Evolutionary conservation across 2,797 vertebrate species (phyloP), one percentile per base, ranked within the genome.

Genomic region (Thaleichthys pacificus): DNA sequence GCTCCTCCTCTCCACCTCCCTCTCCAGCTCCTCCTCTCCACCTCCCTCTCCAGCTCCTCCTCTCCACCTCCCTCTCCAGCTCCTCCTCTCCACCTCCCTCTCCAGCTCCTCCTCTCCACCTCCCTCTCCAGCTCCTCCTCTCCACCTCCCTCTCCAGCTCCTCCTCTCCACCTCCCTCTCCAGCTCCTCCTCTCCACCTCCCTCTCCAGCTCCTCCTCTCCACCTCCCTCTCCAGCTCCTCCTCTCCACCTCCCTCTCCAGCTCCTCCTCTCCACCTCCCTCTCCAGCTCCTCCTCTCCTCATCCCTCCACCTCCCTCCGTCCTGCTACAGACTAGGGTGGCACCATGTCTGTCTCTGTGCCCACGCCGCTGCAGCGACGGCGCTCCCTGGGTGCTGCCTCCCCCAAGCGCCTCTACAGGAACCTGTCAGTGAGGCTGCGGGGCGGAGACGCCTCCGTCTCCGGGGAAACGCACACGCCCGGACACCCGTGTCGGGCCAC

Each of bases 331-430:
- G 42, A 42, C 35, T 35, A 19, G 8, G 15, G 54, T 65, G 15
- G 30, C 28, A 79, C 71, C 86, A 92, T 93, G 91, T 89, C 90
- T 65, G 78, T 89, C 42, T 88, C 88, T 9, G 74, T 83, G 84
- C 91, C 86, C 86, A 89, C 90, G 78, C 86, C 84, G 7, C 87
- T 86, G 1, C 91, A 90, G 85, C 90, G 91, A 61, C 89, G 89
- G 61, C 91, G 88, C 60, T 93, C 92, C 32, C 79, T 93, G 32
- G 92, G 91, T 67, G 90, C 93, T 0, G 91, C 93, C 68, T 93
- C 91, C 0, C 89, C 93, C n/a, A 94, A 94, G 71, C 91, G 92
- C 68, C 81, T 94, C 82, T 94, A 94, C 69, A 91, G 93, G 73
- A 93, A 91, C 81, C 89, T 94, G 82, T 93, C 93, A 0, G 80